Conservation (phyloP, 2,797 vertebrate genomes). For the Catharus ustulatus region DNA sequence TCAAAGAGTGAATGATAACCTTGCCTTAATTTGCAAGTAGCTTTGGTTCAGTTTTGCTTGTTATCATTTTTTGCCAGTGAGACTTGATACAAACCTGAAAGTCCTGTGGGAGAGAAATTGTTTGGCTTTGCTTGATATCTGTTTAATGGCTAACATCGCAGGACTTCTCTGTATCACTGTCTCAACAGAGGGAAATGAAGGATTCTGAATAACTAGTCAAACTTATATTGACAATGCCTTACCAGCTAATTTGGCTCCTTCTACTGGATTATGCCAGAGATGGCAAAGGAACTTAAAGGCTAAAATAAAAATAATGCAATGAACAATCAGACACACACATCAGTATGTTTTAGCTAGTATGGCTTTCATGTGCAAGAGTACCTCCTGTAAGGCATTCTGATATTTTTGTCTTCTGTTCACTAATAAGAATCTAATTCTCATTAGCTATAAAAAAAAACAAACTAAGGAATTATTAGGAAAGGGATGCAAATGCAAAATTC, state of each 20-base stretch:
- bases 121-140: conserved; percentile 1
- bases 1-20: neutral
- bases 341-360: neutral
- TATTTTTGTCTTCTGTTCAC: neutral
- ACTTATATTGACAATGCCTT: neutral
- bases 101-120: neutral
- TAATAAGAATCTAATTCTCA: neutral
- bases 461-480: neutral
- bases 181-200: neutral
- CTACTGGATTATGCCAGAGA: neutral
- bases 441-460: neutral
- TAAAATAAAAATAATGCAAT: neutral
- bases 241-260: neutral
- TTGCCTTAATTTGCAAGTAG: neutral
- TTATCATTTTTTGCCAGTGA: neutral
- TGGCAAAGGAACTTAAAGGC: neutral
- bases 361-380: neutral
- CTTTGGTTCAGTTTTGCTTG: neutral
- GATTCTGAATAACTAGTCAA: neutral
- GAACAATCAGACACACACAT: neutral
- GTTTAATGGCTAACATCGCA: neutral
- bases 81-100: neutral
- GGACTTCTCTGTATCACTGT: neutral
- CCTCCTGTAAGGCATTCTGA: neutral
- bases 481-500: neutral